These are phyloP conservation scores for Arvicola amphibius DNA, from an alignment of 2,797 vertebrate genomes.

Conservation along the genomic window DNA sequence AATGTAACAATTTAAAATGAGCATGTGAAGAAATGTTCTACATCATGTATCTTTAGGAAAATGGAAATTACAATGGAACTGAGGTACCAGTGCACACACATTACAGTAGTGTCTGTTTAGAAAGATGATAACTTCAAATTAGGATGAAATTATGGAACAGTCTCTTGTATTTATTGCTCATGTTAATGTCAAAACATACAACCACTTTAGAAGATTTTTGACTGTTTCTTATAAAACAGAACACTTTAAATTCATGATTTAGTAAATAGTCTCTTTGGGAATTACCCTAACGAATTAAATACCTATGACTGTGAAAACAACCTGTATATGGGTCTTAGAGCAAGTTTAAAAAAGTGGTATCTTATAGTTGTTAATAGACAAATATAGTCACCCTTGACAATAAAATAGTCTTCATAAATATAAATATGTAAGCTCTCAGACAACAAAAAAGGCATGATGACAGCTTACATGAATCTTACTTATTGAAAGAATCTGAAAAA, in stretches of 20 bases:
- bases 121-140: neutral
- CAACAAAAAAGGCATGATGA: neutral
- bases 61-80: neutral
- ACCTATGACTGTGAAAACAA: neutral
- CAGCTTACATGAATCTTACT: neutral
- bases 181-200: neutral
- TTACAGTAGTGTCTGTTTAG: neutral
- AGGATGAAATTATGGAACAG: neutral
- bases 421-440: neutral
- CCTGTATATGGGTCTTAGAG: neutral
- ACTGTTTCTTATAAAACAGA: neutral
- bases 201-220: neutral
- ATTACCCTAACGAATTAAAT: neutral
- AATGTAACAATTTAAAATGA: neutral
- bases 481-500: neutral
- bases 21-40: neutral
- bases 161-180: neutral
- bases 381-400: neutral
- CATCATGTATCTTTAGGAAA: neutral
- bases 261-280: neutral
- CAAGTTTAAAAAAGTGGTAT: neutral
- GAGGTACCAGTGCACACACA: neutral
- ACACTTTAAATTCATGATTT: neutral
- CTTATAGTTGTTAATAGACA: neutral
- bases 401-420: neutral